A percentile compares a stretch with the other conserved stretches of the same genome.
Evolutionary conservation across 2,113 vertebrate species (phyloP).

Genomic region (Myotis brandtii): DNA sequence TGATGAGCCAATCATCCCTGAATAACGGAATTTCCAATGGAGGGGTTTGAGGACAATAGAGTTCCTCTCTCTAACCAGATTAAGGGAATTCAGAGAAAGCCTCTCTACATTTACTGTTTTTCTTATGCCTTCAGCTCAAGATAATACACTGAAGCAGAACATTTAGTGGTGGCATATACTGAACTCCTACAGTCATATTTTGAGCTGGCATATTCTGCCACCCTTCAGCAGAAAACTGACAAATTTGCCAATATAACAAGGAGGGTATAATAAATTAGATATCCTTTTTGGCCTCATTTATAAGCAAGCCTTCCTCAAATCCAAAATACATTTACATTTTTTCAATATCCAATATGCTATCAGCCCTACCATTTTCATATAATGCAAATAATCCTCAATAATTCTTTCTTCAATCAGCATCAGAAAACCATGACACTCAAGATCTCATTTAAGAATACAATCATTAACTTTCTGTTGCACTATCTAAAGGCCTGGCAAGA

Average conservation of each 20-base stretch:
- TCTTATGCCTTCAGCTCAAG: neutral
- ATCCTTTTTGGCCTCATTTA: neutral
- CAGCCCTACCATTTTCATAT: neutral
- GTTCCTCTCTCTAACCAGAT: neutral
- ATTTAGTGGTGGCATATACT: neutral
- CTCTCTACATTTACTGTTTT: neutral
- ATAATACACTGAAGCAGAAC: neutral
- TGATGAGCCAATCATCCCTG: neutral
- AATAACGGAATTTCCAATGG: neutral
- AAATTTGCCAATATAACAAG: neutral
- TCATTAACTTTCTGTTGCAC: neutral
- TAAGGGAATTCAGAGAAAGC: neutral
- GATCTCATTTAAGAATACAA: slow-evolving; percentile 29
- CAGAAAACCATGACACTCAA: slow-evolving; percentile 43
- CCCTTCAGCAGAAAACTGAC: slow-evolving; percentile 11
- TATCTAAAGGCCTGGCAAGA: slow-evolving; percentile 30
- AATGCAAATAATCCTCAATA: slow-evolving; percentile 44
- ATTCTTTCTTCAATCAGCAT: slow-evolving; percentile 10
- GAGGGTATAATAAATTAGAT: neutral
- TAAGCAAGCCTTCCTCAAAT: neutral
- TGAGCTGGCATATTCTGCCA: neutral
- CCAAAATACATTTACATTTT: slow-evolving; percentile 4
- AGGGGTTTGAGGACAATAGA: neutral
- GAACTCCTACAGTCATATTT: neutral
- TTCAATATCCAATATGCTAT: neutral